Conservation (phyloP, 2,113 vertebrate genomes). For the Pomatostomus ruficeps region DNA sequence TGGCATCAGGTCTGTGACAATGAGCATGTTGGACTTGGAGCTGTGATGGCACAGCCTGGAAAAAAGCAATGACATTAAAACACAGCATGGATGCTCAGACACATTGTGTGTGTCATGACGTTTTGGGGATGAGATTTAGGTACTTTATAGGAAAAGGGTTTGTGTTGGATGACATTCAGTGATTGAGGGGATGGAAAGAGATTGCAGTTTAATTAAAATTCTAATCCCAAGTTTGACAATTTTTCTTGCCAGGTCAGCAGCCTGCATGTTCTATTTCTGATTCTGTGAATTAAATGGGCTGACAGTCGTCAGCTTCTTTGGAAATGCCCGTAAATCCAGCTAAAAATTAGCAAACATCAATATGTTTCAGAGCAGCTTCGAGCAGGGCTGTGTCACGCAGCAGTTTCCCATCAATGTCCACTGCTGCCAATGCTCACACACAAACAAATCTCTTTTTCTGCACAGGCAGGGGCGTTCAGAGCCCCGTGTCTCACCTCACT, state of each 20-base stretch:
- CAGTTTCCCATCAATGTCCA: background rate
- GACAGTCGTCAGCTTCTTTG: constrained; percentile 17
- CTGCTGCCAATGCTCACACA: background rate
- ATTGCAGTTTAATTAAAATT: constrained; percentile 75
- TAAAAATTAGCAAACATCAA: constrained; percentile 12
- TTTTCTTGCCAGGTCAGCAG: constrained; percentile 70
- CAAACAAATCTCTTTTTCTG: fast-evolving
- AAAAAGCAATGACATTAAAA: background rate
- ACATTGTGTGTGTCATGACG: background rate
- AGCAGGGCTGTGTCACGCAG: background rate
- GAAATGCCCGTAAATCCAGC: constrained; percentile 41
- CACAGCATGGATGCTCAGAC: background rate
- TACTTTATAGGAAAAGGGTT: constrained; percentile 5
- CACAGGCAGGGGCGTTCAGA: background rate
- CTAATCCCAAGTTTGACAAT: constrained; percentile 60
- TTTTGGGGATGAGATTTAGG: constrained; percentile 7
- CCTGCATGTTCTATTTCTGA: constrained; percentile 48
- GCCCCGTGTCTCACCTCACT: too few species aligned
- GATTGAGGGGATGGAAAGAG: constrained; percentile 57
- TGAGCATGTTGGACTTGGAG: background rate
- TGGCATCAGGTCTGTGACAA: background rate
- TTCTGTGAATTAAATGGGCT: constrained; percentile 54
- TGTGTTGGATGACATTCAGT: constrained; percentile 23
- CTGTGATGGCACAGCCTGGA: background rate
- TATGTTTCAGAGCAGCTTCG: background rate